Percentiles rank a stretch among this genome's conserved stretches.
Evolutionary conservation across 53 echinoderm and acorn worm genomes (phyloP).

Genomic region (Echinarachnius parma): DNA sequence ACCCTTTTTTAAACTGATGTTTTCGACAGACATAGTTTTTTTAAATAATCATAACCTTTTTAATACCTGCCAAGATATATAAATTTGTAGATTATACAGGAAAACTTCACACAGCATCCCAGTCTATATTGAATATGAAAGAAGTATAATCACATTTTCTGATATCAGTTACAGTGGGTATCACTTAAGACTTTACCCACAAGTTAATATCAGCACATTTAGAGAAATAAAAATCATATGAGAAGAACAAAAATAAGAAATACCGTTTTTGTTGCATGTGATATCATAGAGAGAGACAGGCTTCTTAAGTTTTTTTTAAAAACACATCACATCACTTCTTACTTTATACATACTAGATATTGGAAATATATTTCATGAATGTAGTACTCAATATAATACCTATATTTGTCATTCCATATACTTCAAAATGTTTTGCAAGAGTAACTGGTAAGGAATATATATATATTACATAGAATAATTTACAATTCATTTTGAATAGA

Average conservation of each 20-base stretch:
- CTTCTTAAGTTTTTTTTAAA: constrained; percentile 37
- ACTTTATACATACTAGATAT: constrained; percentile 50
- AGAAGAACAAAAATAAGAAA: constrained; percentile 32
- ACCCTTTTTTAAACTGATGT: constrained; percentile 38
- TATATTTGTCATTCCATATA: constrained; percentile 45
- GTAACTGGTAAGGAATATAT: constrained; percentile 42
- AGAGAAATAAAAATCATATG: background rate
- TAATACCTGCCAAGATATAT: constrained; percentile 22
- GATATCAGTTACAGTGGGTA: too few relatives aligned
- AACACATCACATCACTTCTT: constrained; percentile 48
- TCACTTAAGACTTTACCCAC: too few relatives aligned
- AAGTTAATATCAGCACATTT: too few relatives aligned
- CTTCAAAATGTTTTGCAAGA: constrained; percentile 33
- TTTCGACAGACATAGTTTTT: background rate
- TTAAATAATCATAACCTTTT: background rate
- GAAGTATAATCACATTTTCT: background rate
- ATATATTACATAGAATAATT: constrained; percentile 44
- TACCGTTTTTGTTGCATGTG: constrained; percentile 48
- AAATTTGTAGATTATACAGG: constrained; percentile 35
- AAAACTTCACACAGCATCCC: constrained; percentile 25
- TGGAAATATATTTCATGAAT: constrained; percentile 49
- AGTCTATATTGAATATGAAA: constrained; percentile 30
- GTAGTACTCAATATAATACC: constrained; percentile 53
- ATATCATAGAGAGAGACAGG: constrained; percentile 44
- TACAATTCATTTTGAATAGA: constrained; percentile 39